A percentile compares a stretch with the other conserved stretches of the same genome.
Evolutionary conservation across 2,113 vertebrate genomes (phyloP).

Genomic region (Fukomys damarensis): DNA sequence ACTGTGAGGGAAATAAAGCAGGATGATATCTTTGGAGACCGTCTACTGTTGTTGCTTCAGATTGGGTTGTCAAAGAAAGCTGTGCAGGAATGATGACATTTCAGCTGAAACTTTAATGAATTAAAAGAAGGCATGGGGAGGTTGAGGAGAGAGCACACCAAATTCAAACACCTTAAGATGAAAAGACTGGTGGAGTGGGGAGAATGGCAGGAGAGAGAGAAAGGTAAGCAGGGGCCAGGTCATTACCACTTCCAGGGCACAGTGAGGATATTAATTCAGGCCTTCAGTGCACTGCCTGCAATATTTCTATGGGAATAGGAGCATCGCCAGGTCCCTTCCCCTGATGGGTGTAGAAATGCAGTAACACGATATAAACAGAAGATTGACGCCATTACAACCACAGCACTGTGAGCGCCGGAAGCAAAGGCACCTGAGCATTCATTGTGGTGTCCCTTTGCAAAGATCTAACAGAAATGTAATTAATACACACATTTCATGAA

Average conservation of each 20-base stretch:
- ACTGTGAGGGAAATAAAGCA: background rate
- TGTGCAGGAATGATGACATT: background rate
- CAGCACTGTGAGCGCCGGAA: background rate
- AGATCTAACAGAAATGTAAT: background rate
- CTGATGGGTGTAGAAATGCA: background rate
- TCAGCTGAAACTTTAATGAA: background rate
- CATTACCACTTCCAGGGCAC: background rate
- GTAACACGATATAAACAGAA: background rate
- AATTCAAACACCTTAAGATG: background rate
- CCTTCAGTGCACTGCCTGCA: background rate
- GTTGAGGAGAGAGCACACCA: background rate
- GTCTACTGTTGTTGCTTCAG: background rate
- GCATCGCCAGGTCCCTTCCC: background rate
- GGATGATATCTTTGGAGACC: background rate
- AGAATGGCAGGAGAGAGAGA: background rate
- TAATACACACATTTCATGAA: background rate
- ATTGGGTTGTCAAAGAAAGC: background rate
- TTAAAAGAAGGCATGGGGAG: background rate
- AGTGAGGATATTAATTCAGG: background rate
- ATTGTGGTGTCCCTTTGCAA: no score
- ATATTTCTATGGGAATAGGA: background rate
- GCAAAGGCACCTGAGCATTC: background rate
- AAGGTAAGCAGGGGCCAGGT: background rate
- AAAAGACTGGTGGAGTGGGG: background rate
- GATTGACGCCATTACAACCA: accelerated